Evolutionary conservation across 2,888 invertebrate species (phyloP).

Genomic region (Drosophila neonasuta): DNA sequence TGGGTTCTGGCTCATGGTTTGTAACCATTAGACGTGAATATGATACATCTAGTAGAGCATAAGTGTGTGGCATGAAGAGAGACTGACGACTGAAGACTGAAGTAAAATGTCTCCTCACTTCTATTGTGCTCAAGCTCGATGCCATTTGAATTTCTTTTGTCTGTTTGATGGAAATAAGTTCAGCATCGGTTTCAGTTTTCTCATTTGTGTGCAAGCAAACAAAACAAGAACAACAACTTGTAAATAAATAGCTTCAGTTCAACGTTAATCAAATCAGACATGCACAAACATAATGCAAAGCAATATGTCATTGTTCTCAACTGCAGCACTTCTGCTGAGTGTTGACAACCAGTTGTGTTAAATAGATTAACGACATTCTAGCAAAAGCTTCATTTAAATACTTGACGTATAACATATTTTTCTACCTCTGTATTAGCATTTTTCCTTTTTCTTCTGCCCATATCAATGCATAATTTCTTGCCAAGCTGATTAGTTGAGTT

Average conservation of each 20-base stretch:
- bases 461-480: conserved; percentile 6
- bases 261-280: conserved; percentile 63
- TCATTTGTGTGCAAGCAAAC: conserved; percentile 12
- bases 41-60: conserved; percentile 25
- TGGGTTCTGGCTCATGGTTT: conserved; percentile 22
- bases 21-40: conserved; percentile 45
- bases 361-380: conserved; percentile 11
- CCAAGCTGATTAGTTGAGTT: conserved; percentile 6
- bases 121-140: conserved; percentile 43
- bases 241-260: conserved; percentile 27
- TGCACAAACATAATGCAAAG: conserved; percentile 9
- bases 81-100: too few relatives aligned
- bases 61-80: too few relatives aligned
- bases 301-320: conserved; percentile 29
- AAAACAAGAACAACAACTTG: conserved; percentile 11
- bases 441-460: background rate
- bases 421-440: background rate
- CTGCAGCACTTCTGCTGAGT: background rate
- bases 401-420: background rate
- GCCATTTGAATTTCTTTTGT: conserved; percentile 43
- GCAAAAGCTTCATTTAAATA: background rate
- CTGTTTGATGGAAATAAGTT: conserved; percentile 24
- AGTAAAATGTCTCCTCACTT: conserved; percentile 28
- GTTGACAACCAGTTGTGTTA: background rate
- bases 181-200: conserved; percentile 10